Conservation (phyloP, 2,888 invertebrate genomes). For the Polydesmus complanatus region DNA sequence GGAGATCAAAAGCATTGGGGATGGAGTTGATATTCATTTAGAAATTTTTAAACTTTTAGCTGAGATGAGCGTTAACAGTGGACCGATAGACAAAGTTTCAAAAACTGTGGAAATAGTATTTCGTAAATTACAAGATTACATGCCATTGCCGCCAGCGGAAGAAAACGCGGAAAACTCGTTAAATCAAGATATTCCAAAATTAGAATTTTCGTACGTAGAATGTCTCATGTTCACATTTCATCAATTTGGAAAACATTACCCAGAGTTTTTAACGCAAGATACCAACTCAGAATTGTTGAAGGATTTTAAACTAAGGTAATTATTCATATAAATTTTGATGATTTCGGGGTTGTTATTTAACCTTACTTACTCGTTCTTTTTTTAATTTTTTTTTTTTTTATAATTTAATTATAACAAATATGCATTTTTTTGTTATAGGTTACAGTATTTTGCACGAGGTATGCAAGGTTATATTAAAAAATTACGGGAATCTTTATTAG, state of each 20-base stretch:
- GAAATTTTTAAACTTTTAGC: constrained; percentile 75
- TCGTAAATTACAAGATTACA: constrained; percentile 61
- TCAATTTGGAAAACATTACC: constrained; percentile 61
- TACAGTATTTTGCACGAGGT: constrained; percentile 83
- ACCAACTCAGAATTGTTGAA: constrained; percentile 59
- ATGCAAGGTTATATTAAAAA: constrained; percentile 74
- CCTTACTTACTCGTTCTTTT: not conserved
- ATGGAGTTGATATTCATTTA: constrained; percentile 51
- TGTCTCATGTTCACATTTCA: constrained; percentile 64
- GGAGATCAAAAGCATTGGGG: constrained; percentile 22
- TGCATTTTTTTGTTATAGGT: no score
- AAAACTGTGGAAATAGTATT: constrained; percentile 61
- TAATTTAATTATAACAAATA: no score
- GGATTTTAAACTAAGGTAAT: constrained; percentile 53
- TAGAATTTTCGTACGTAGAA: constrained; percentile 87
- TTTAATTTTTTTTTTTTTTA: constrained; percentile 15
- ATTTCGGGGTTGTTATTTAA: not conserved
- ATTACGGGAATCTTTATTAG: constrained; percentile 47
- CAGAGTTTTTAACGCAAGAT: constrained; percentile 50
- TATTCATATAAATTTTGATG: not conserved
- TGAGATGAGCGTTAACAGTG: constrained; percentile 64
- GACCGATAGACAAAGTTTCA: constrained; percentile 57
- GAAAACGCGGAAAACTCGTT: constrained; percentile 34
- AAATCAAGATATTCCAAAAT: constrained; percentile 51
- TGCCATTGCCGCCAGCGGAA: constrained; percentile 69